phyloP scores from a whole-genome alignment of 2,797 vertebrate species.

The Silurus aristotelis region DNA sequence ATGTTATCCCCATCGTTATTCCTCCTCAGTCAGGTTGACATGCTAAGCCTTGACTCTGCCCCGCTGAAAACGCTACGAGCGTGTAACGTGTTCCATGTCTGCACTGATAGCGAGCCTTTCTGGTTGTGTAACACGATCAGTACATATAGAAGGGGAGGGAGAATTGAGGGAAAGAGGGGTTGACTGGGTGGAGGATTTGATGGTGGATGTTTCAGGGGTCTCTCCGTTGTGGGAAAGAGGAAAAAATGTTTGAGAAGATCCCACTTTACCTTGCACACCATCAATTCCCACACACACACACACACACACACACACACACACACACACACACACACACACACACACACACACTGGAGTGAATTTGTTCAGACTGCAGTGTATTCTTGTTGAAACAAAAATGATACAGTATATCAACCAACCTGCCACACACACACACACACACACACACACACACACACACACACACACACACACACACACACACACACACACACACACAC shows the following conservation, averaged over 20 bases:
- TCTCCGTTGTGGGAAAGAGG: conserved; percentile 4
- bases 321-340: not conserved
- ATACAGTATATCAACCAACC: not conserved
- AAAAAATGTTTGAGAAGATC: conserved; percentile 14
- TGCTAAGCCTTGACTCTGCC: conserved; percentile 61
- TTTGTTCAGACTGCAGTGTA: conserved; percentile 36
- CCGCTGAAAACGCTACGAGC: conserved; percentile 65
- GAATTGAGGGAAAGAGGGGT: not conserved
- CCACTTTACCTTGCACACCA: conserved; percentile 9
- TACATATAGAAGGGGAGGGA: conserved; percentile 51
- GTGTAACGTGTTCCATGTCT: conserved; percentile 64
- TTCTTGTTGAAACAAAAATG: conserved; percentile 22
- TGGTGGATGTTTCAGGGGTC: conserved; percentile 43
- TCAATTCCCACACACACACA: not conserved
- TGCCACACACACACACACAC: not conserved
- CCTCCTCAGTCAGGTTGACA: conserved; percentile 61
- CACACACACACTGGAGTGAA: not conserved
- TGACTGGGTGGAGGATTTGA: not conserved
- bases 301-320: not conserved
- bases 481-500: conserved; percentile 8
- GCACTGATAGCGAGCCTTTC: conserved; percentile 68
- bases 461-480: not conserved
- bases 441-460: not conserved
- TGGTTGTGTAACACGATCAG: conserved; percentile 76
- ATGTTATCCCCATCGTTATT: conserved; percentile 55